Evolutionary conservation across 2,888 invertebrate genomes (phyloP).

Genomic region (Reticulitermes lucifugus): DNA sequence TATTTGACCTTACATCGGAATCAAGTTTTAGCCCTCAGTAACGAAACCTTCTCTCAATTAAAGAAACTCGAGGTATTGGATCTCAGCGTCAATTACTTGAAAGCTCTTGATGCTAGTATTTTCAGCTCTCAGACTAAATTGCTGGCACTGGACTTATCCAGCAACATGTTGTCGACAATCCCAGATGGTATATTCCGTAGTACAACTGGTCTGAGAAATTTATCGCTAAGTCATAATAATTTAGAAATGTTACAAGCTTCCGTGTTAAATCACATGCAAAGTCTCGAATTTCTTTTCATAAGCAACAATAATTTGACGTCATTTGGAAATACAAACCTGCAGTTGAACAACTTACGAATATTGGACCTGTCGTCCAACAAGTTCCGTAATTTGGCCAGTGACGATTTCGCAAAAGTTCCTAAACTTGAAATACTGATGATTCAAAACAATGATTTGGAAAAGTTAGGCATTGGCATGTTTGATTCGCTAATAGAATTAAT

Average conservation of each 20-base stretch:
- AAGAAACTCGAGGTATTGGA: background rate
- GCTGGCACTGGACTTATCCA: background rate
- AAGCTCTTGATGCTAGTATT: background rate
- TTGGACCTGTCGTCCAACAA: background rate
- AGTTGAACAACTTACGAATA: background rate
- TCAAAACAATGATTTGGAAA: background rate
- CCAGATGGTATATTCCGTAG: background rate
- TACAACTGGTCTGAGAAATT: background rate
- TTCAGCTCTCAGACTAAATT: background rate
- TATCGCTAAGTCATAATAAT: background rate
- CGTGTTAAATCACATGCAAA: background rate
- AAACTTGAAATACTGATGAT: background rate
- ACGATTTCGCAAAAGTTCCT: background rate
- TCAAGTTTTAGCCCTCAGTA: background rate
- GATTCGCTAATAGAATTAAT: background rate
- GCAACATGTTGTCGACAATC: background rate
- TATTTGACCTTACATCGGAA: conserved; percentile 6
- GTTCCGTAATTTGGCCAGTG: background rate
- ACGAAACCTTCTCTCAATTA: background rate
- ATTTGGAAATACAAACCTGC: background rate
- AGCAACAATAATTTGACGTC: background rate
- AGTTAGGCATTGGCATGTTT: background rate
- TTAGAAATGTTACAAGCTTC: background rate
- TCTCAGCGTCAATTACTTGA: background rate
- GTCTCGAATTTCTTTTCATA: background rate